Evolutionary conservation across 2,888 invertebrate species (phyloP).

Genomic region (Diabrotica balteata): DNA sequence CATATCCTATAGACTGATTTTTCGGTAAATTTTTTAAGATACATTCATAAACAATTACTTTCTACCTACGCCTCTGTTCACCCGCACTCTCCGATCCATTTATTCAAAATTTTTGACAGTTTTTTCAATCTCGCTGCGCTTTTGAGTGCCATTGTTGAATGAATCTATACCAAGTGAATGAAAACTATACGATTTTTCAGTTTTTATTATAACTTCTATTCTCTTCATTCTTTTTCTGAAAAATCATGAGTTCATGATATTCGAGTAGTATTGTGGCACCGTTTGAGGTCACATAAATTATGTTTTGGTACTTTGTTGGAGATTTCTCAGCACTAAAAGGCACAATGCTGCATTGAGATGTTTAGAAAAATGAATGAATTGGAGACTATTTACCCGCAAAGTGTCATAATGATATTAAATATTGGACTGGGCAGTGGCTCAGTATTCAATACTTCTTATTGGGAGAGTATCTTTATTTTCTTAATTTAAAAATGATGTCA

Average conservation of each 20-base stretch:
- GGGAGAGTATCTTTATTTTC: no score
- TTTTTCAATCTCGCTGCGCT: constrained; percentile 53
- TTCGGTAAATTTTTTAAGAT: background rate
- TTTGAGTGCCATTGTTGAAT: constrained; percentile 49
- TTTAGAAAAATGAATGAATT: constrained; percentile 26
- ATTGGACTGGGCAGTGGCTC: constrained; percentile 18
- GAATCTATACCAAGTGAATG: constrained; percentile 46
- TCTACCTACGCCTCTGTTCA: constrained; percentile 20
- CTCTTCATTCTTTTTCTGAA: constrained; percentile 43
- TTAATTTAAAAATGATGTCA: no score
- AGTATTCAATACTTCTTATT: no score
- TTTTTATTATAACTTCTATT: constrained; percentile 53
- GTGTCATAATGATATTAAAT: constrained; percentile 46
- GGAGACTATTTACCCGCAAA: constrained; percentile 51
- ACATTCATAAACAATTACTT: background rate
- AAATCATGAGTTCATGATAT: constrained; percentile 42
- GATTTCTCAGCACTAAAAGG: constrained; percentile 30
- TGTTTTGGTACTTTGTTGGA: constrained; percentile 40
- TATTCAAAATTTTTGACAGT: constrained; percentile 55
- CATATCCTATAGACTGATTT: background rate
- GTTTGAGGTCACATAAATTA: constrained; percentile 58
- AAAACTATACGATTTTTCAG: constrained; percentile 50
- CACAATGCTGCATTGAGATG: constrained; percentile 30
- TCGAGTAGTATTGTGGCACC: constrained; percentile 48
- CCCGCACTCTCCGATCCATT: constrained; percentile 47